Evolutionary conservation across 2,888 invertebrate genomes (phyloP).

Genomic region (Melangyna quadrimaculata): DNA sequence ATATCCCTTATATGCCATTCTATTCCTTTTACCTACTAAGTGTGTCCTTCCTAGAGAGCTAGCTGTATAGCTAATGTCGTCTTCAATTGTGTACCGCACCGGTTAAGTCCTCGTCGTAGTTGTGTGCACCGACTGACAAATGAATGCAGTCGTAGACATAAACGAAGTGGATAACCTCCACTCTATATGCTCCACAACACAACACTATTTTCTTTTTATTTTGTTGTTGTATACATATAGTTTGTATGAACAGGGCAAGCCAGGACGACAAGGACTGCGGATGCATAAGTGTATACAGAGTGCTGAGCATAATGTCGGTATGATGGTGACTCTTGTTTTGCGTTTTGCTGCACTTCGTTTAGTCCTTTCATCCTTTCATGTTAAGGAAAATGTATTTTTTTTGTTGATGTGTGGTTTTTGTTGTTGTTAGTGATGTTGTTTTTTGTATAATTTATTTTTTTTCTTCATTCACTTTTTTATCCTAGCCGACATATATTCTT

Average conservation of each 20-base stretch:
- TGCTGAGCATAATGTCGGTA: conserved; percentile 42
- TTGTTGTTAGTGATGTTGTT: neutral
- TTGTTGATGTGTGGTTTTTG: conserved; percentile 19
- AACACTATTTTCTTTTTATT: neutral
- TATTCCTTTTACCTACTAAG: conserved; percentile 44
- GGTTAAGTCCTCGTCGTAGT: conserved; percentile 56
- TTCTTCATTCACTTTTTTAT: conserved; percentile 2
- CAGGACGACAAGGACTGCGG: conserved; percentile 27
- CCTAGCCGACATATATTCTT: conserved; percentile 18
- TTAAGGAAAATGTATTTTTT: conserved; percentile 13
- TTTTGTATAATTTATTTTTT: neutral
- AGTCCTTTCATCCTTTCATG: conserved; percentile 40
- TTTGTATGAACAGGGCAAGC: conserved; percentile 5
- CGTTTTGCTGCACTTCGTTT: conserved; percentile 14
- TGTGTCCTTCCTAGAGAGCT: conserved; percentile 54
- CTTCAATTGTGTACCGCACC: conserved; percentile 50
- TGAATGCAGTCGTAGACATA: conserved; percentile 67
- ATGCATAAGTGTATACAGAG: conserved; percentile 16
- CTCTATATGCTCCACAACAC: conserved; percentile 17
- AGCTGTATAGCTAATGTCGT: no score
- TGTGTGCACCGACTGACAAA: conserved; percentile 65
- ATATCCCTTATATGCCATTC: conserved; percentile 22
- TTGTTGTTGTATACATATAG: neutral
- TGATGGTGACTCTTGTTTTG: conserved; percentile 30
- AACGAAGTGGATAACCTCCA: conserved; percentile 64